Conservation (phyloP, 2,888 invertebrate species). For the Dyspetes luteomarginatus region DNA sequence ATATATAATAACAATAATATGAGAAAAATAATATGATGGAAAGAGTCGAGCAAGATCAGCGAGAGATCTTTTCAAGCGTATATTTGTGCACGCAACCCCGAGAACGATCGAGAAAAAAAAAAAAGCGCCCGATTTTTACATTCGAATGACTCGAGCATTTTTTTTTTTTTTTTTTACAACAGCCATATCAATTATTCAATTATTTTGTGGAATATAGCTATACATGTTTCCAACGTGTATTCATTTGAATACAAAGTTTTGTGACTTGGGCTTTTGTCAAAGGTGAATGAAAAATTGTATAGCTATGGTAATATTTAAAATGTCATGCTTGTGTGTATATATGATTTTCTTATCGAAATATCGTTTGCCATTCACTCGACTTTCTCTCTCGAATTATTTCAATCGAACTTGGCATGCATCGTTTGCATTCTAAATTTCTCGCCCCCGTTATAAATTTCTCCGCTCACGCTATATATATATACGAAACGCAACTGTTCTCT, state of each 20-base stretch:
- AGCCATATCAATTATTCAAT: slow-evolving; percentile 60
- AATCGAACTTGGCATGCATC: neutral
- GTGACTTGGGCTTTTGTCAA: slow-evolving; percentile 5
- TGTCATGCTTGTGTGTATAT: neutral
- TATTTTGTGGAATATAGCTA: slow-evolving; percentile 2
- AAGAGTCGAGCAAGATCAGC: neutral
- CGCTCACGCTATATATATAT: neutral
- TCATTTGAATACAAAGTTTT: slow-evolving; percentile 44
- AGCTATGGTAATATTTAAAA: neutral
- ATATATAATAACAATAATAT: slow-evolving; percentile 34
- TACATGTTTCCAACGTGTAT: slow-evolving; percentile 3
- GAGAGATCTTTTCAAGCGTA: neutral
- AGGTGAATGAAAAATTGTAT: slow-evolving; percentile 22
- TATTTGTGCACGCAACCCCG: slow-evolving; percentile 33
- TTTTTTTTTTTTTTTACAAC: slow-evolving; percentile 37
- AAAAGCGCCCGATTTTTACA: slow-evolving; percentile 49
- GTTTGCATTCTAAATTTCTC: slow-evolving; percentile 46
- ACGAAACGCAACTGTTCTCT: slow-evolving; percentile 11
- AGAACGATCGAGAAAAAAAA: slow-evolving; percentile 50
- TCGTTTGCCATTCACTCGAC: neutral
- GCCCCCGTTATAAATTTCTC: slow-evolving; percentile 54
- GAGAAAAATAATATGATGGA: slow-evolving; percentile 16
- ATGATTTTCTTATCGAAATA: neutral
- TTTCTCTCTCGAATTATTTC: neutral
- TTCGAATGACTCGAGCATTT: slow-evolving; percentile 54